Percentiles rank a stretch among this genome's conserved stretches.
Evolutionary conservation across 1,140 invertebrate genomes (phyloP).

Genomic region (Camponotus pennsylvanicus): DNA sequence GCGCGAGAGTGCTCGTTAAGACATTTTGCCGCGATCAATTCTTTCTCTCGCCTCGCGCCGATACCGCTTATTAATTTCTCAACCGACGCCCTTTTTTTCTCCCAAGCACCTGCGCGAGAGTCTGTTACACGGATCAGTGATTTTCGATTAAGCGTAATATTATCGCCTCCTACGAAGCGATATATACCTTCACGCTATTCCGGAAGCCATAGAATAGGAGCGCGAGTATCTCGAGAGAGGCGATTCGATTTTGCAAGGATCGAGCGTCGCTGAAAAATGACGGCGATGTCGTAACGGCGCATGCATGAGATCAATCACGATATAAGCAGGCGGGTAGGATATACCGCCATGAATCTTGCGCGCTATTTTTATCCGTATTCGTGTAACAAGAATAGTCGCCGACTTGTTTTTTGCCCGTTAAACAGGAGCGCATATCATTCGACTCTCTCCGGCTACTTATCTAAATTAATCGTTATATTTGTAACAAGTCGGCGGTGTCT

Average conservation of each 20-base stretch:
- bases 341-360: background rate
- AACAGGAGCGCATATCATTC: background rate
- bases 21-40: conserved; percentile 33
- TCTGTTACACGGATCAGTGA: conserved; percentile 56
- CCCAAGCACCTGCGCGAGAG: conserved; percentile 51
- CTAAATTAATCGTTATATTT: conserved; percentile 44
- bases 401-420: conserved; percentile 3
- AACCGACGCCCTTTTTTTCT: conserved; percentile 37
- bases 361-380: conserved; percentile 1
- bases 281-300: conserved; percentile 38
- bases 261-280: conserved; percentile 50
- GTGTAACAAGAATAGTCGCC: background rate
- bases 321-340: conserved; percentile 9
- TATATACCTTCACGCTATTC: conserved; percentile 4
- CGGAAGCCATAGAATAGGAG: background rate
- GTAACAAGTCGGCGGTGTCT: conserved; percentile 6
- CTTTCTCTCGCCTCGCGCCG: conserved; percentile 49
- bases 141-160: conserved; percentile 59
- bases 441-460: background rate
- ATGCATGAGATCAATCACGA: conserved; percentile 49
- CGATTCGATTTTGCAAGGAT: conserved; percentile 40
- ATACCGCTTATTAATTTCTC: conserved; percentile 58
- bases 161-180: conserved; percentile 35
- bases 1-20: conserved; percentile 30
- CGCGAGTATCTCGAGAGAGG: conserved; percentile 32